Evolutionary conservation across 2,888 invertebrate genomes (phyloP).

Genomic region (Psylliodes chrysocephalus): DNA sequence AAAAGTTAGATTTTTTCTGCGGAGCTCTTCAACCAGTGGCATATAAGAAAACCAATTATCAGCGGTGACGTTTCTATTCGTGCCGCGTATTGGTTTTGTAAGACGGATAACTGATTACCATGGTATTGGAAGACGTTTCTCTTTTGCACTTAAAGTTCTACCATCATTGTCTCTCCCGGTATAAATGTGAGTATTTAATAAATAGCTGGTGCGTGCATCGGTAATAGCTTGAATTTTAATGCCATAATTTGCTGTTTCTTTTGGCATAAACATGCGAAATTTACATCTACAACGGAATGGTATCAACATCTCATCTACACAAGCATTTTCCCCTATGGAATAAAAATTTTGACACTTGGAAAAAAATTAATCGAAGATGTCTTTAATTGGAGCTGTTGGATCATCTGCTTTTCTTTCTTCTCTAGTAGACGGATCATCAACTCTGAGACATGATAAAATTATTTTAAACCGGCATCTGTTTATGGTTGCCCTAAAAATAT

Average conservation of each 20-base stretch:
- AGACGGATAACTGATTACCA: constrained; percentile 8
- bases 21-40: constrained; percentile 1
- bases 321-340: neutral
- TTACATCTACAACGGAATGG: neutral
- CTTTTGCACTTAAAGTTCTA: constrained; percentile 38
- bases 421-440: neutral
- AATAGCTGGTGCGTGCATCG: neutral
- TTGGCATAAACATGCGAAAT: constrained; percentile 4
- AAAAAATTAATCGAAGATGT: neutral
- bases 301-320: constrained; percentile 7
- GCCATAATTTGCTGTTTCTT: neutral
- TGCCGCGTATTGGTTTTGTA: neutral
- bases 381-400: neutral
- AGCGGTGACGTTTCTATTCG: neutral
- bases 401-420: neutral
- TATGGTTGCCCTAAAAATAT: neutral
- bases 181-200: constrained; percentile 51
- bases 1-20: neutral
- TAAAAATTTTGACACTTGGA: neutral
- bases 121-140: constrained; percentile 21
- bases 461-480: neutral
- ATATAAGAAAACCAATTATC: neutral
- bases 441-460: neutral
- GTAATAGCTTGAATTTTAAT: neutral
- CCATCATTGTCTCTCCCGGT: constrained; percentile 52